Evolutionary conservation across 2,797 vertebrate genomes (phyloP).

Genomic region (Anabacerthia variegaticeps): DNA sequence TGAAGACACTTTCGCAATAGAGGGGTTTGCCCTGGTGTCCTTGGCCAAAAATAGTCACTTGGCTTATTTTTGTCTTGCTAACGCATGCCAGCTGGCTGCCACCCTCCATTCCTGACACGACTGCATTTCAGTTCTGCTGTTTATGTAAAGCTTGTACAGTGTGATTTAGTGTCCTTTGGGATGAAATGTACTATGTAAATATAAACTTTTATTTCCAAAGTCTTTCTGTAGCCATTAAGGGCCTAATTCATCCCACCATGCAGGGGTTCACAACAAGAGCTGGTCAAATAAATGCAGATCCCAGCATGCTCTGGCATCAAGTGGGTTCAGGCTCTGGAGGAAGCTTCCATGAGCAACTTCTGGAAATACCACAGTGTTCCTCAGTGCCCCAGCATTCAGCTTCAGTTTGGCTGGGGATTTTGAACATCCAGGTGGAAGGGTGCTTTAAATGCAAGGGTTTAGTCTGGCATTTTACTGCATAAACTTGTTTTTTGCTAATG

Average conservation of each 20-base stretch:
- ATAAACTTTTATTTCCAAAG: not conserved
- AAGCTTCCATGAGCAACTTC: not conserved
- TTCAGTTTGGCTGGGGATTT: not conserved
- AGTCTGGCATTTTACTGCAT: not conserved
- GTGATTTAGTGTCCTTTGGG: conserved; percentile 44
- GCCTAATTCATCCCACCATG: not conserved
- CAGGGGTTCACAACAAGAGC: not conserved
- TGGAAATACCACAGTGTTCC: not conserved
- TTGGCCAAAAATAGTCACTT: conserved; percentile 70
- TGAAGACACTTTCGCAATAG: conserved; percentile 31
- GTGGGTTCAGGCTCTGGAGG: not conserved
- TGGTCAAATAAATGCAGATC: not conserved
- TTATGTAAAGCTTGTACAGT: conserved; percentile 43
- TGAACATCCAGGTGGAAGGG: not conserved
- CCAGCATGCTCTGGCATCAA: not conserved
- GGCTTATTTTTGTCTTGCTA: conserved; percentile 52
- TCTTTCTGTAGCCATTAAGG: not conserved
- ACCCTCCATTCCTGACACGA: conserved; percentile 24
- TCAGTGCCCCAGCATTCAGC: not conserved
- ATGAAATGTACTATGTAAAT: conserved; percentile 30
- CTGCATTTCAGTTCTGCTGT: conserved; percentile 44
- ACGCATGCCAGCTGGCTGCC: conserved; percentile 52
- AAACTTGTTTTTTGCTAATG: not conserved
- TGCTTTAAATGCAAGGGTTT: not conserved
- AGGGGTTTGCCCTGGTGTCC: conserved; percentile 53